Conservation (phyloP, 2,113 vertebrate genomes). For the Gobius niger region DNA sequence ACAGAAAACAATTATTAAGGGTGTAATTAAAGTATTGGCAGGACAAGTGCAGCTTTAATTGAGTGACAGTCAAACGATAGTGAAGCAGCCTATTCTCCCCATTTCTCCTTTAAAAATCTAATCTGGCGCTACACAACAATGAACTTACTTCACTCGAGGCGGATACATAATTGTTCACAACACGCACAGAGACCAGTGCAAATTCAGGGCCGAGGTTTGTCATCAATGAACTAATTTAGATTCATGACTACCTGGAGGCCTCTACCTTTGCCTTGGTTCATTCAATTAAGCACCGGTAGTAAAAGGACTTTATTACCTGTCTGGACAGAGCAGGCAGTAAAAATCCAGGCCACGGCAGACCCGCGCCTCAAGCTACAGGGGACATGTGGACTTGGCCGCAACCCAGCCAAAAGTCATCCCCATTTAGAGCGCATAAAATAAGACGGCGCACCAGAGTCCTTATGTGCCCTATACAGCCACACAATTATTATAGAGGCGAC, state of each 20-base stretch:
- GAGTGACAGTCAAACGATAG: conserved; percentile 66
- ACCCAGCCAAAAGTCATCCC: conserved; percentile 33
- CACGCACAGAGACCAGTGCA: conserved; percentile 38
- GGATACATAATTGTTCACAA: conserved; percentile 31
- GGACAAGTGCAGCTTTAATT: conserved; percentile 76
- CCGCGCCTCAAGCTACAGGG: conserved; percentile 33
- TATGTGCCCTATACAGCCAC: conserved; percentile 17
- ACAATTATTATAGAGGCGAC: no score
- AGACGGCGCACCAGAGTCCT: conserved; percentile 37
- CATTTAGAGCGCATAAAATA: conserved; percentile 57
- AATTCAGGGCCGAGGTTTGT: conserved; percentile 46
- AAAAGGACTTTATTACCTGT: conserved; percentile 68
- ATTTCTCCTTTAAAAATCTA: conserved; percentile 47
- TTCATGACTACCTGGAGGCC: conserved; percentile 61
- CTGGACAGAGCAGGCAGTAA: conserved; percentile 46
- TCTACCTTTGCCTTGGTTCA: conserved; percentile 48
- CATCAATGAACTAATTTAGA: conserved; percentile 66
- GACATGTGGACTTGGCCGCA: conserved; percentile 40
- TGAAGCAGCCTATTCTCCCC: conserved; percentile 22
- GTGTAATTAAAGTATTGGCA: conserved; percentile 77
- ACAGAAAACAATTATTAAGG: conserved; percentile 72
- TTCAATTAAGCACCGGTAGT: conserved; percentile 65
- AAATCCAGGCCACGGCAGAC: conserved; percentile 39
- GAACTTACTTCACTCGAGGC: conserved; percentile 29
- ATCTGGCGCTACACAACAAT: conserved; percentile 44